A percentile compares a stretch with the other conserved stretches of the same genome.
These are phyloP conservation scores for Alentia gelatinosa DNA, from an alignment of 2,888 invertebrate species.

Conservation along the genomic window DNA sequence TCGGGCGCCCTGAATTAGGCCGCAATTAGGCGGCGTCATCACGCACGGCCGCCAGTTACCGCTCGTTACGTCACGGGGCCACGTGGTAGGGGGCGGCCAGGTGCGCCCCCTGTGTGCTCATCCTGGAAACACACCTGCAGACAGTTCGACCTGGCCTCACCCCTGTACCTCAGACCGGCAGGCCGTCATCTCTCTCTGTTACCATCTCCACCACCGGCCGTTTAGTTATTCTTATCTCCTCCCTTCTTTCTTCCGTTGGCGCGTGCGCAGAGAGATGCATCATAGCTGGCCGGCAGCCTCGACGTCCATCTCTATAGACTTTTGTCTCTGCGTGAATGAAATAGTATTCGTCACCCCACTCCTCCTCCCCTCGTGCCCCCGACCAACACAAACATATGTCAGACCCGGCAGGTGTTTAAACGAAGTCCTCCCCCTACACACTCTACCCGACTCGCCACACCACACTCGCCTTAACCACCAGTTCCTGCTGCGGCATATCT, in stretches of 20 bases:
- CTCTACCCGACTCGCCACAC: not conserved
- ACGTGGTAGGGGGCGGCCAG: not conserved
- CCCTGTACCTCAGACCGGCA: not conserved
- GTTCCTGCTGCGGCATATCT: not conserved
- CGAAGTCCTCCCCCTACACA: not conserved
- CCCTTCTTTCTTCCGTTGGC: not conserved
- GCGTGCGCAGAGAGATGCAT: too few relatives aligned
- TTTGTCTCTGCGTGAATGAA: not conserved
- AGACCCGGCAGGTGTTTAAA: not conserved
- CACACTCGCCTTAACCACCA: not conserved
- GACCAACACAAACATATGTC: not conserved
- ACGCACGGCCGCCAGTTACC: not conserved
- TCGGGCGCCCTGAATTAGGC: not conserved
- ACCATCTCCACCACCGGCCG: not conserved
- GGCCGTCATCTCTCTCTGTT: not conserved
- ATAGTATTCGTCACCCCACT: not conserved
- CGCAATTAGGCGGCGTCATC: not conserved
- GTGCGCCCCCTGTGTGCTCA: not conserved
- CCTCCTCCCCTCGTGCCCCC: not conserved
- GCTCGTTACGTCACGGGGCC: slow-evolving; percentile 8
- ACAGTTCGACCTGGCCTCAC: not conserved
- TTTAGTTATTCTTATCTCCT: not conserved
- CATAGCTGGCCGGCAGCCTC: too few relatives aligned
- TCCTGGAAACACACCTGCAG: not conserved
- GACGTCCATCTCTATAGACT: not conserved